Conservation (phyloP, 2,888 invertebrate genomes). For the Ceratothoa steindachneri region DNA sequence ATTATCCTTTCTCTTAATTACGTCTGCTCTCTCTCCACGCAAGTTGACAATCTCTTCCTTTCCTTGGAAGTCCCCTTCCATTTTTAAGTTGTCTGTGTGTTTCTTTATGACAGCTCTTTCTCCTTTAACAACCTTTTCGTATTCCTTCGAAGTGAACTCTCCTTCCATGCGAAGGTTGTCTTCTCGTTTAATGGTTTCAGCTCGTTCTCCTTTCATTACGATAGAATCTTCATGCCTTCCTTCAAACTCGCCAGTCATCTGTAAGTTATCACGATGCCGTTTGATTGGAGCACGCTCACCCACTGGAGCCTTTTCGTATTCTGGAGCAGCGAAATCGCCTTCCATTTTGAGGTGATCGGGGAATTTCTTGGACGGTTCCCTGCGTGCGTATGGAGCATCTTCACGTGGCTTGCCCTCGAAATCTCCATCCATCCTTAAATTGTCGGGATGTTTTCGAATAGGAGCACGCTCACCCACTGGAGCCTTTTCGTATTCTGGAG, state of each 20-base stretch:
- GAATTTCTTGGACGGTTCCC: constrained; percentile 30
- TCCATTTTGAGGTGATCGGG: constrained; percentile 44
- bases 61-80: constrained; percentile 51
- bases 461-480: constrained; percentile 41
- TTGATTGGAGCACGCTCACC: constrained; percentile 55
- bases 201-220: too few relatives aligned
- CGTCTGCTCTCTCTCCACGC: constrained; percentile 60
- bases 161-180: too few relatives aligned
- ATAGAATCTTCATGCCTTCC: too few relatives aligned
- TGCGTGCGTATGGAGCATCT: constrained; percentile 36
- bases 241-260: constrained; percentile 51
- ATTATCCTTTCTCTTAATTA: constrained; percentile 54
- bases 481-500: constrained; percentile 26
- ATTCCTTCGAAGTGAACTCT: constrained; percentile 35
- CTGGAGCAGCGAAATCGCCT: constrained; percentile 50
- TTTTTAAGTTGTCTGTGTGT: constrained; percentile 52
- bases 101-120: constrained; percentile 52
- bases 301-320: constrained; percentile 46
- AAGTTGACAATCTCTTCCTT: constrained; percentile 57
- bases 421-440: constrained; percentile 52
- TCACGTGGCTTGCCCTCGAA: constrained; percentile 50
- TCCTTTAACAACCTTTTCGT: constrained; percentile 23
- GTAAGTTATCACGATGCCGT: constrained; percentile 53
- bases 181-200: too few relatives aligned
- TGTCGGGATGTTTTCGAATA: constrained; percentile 35